Evolutionary conservation across 2,797 vertebrate species (phyloP).

Genomic region (Anguilla marmorata): DNA sequence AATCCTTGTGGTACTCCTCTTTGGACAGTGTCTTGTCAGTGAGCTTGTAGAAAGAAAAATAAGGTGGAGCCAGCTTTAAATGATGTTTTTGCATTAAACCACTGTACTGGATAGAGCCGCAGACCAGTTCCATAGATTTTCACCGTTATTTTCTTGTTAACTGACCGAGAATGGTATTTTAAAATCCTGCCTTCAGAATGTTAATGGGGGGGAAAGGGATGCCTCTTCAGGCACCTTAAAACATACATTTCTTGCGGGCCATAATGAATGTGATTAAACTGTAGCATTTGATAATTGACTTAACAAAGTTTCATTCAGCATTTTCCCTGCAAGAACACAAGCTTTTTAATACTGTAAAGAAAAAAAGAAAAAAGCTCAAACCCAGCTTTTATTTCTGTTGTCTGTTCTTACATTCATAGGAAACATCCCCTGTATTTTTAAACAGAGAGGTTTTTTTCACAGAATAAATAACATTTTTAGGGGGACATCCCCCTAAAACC

Average conservation of each 20-base stretch:
- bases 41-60: background rate
- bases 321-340: background rate
- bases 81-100: background rate
- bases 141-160: slow-evolving; percentile 5
- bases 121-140: background rate
- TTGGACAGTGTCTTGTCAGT: background rate
- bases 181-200: background rate
- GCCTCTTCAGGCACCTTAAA: background rate
- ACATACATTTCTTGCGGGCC: slow-evolving; percentile 4
- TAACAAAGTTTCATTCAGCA: background rate
- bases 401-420: background rate
- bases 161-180: background rate
- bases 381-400: background rate
- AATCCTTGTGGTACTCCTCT: slow-evolving; percentile 7
- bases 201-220: background rate
- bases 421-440: background rate
- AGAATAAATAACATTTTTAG: background rate
- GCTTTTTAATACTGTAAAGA: background rate
- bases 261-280: background rate
- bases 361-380: background rate
- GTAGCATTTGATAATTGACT: background rate
- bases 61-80: background rate
- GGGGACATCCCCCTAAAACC: background rate
- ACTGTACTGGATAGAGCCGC: background rate
- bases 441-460: background rate